Percentiles rank a stretch among this genome's conserved stretches.
phyloP scores from a whole-genome alignment of 2,113 vertebrate genomes.

The Hypanus sabinus region DNA sequence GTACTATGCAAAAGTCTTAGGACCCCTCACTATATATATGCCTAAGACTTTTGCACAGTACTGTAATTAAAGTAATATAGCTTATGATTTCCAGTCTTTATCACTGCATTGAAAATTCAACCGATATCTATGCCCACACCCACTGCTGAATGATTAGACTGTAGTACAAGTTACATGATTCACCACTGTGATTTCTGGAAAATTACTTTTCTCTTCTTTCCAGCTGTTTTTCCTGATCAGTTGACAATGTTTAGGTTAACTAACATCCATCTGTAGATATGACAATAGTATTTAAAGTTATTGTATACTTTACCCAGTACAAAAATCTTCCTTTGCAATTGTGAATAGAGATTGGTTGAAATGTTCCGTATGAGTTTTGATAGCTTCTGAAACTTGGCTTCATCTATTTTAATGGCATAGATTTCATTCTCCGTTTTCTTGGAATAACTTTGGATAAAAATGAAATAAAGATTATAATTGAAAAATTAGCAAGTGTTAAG shows the following conservation, averaged over 20 bases:
- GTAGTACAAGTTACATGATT: not conserved
- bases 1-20: too few species aligned
- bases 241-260: not conserved
- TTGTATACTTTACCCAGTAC: conserved; percentile 51
- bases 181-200: not conserved
- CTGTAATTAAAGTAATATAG: not conserved
- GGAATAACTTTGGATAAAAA: conserved; percentile 41
- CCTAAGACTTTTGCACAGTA: too few species aligned
- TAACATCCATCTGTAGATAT: too few species aligned
- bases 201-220: not conserved
- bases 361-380: conserved; percentile 51
- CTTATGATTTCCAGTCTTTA: not conserved
- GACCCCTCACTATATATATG: too few species aligned
- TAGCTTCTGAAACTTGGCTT: conserved; percentile 52
- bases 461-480: not conserved
- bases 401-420: conserved; percentile 50
- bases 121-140: not conserved
- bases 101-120: not conserved
- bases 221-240: not conserved
- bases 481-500: not conserved
- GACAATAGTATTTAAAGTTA: not conserved
- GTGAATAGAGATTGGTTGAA: conserved; percentile 49
- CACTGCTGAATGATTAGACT: not conserved
- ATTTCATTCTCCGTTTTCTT: conserved; percentile 51
- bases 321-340: conserved; percentile 56